Conservation (phyloP, 2,113 vertebrate species). For the Fregata magnificens region DNA sequence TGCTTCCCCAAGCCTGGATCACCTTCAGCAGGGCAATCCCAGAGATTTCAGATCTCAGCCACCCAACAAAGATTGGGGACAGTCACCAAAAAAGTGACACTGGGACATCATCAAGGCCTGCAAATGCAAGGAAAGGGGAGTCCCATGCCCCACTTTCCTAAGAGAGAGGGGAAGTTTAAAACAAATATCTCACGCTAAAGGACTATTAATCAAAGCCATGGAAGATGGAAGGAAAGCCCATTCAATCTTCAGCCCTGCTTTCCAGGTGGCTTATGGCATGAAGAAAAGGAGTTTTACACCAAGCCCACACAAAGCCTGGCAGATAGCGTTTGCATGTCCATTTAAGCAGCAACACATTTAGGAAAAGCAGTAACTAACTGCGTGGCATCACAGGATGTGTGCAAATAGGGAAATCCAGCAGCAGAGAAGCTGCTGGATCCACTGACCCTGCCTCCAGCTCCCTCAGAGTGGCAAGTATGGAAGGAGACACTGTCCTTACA, state of each 20-base stretch:
- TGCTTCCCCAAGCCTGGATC: neutral
- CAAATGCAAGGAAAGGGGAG: too few species aligned
- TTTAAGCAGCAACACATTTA: neutral
- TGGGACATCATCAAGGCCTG: neutral
- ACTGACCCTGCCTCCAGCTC: neutral
- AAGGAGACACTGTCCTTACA: neutral
- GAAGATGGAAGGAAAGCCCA: neutral
- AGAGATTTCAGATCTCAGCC: neutral
- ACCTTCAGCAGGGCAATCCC: neutral
- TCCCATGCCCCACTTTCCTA: neutral
- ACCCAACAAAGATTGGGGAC: neutral
- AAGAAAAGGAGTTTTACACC: neutral
- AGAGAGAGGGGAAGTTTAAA: neutral
- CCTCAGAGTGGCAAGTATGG: neutral
- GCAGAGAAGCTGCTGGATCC: neutral
- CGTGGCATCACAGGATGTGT: neutral
- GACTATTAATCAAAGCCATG: neutral
- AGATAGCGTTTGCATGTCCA: neutral
- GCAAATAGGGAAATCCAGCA: neutral
- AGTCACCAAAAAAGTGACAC: neutral
- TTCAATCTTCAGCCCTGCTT: neutral
- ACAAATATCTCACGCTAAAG: neutral
- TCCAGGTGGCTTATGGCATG: fast-evolving
- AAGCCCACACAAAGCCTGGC: neutral
- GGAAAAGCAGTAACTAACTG: neutral